Base-by-base conservation (phyloP, 2,797 vertebrate genomes). In the Pangasius mekongensis region DNA sequence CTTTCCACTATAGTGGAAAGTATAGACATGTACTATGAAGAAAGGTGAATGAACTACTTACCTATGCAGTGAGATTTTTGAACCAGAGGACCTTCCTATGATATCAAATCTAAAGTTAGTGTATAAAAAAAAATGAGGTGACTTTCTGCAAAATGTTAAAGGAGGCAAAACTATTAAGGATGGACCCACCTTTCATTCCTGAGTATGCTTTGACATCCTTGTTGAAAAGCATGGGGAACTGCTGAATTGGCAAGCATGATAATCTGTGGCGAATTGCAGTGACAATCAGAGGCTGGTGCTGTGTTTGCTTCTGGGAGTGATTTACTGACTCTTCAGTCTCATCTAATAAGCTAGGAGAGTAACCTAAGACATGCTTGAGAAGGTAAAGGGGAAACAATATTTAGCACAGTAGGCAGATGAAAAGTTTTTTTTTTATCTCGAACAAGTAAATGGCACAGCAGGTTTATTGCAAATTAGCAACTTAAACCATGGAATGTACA, bases 171-270 rank as follows among this genome's bases (percentile, higher is more conserved):
- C 22, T 81, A 30, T 76, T 30, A 78, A 27, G 24, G 16, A 54
- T 2, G 5, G 9, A 33, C 83, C 20, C 84, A 92, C 92, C 91
- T 91, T 84, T 91, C 10, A 84, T 84, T 66, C 82, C 56, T 62
- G 83, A 24, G 11, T 82, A 66, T 30, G 43, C 36, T 83, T 67
- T 88, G 24, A 87, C 47, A 67, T 92, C 77, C 1, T 77, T 58
- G 67, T 91, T 20, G 3, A 91, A 89, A 36, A 91, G 86, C 22
- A 71, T n/a, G 67, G 69, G 89, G 36, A 89, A 91, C 0, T 91
- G 91, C 62, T 92, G 92, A 82, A 93, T 47, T 67, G 91, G 86
- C 67, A 89, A 71, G 78, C 89, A 90, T 0, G 89, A 84, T 52
- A 69, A 87, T 49, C 87, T 78, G 33, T 92, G 91, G 33, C 60